Percentiles rank a stretch among this genome's conserved stretches.
These are phyloP conservation scores for Anguilla megastoma DNA, from an alignment of 2,797 vertebrate genomes.

Conservation along the genomic window DNA sequence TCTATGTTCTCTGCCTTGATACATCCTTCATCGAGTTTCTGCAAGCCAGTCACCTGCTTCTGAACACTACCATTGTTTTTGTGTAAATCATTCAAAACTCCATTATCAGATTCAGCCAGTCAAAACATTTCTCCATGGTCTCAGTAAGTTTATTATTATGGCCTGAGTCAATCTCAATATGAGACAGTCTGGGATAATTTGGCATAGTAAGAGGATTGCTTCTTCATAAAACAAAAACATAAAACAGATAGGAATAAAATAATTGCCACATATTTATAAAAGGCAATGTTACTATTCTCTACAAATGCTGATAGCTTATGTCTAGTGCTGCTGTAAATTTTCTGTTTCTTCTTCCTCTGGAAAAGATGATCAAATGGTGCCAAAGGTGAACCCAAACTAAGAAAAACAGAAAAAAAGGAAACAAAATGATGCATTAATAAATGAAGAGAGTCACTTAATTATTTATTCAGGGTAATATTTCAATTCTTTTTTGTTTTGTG, in stretches of 20 bases:
- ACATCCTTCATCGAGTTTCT: neutral
- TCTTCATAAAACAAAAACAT: neutral
- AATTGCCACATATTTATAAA: neutral
- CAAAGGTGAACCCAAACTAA: constrained; percentile 23
- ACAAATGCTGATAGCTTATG: neutral
- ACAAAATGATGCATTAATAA: constrained; percentile 48
- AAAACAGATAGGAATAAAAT: neutral
- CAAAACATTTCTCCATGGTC: constrained; percentile 1
- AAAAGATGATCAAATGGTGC: neutral
- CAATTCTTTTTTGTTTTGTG: constrained; percentile 44
- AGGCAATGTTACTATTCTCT: neutral
- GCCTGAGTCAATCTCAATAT: neutral
- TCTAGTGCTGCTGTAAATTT: neutral
- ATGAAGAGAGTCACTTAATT: constrained; percentile 52
- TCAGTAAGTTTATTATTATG: neutral
- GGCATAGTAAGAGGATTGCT: neutral
- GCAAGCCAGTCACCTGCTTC: neutral
- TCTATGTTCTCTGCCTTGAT: neutral
- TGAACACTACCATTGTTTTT: neutral
- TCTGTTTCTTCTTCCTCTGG: neutral
- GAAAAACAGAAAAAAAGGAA: constrained; percentile 28
- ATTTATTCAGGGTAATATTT: constrained; percentile 50
- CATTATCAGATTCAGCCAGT: constrained; percentile 1
- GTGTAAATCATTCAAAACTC: neutral
- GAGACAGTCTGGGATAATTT: neutral